phyloP scores from a whole-genome alignment of 2,113 vertebrate genomes.

The Pimephales promelas region DNA sequence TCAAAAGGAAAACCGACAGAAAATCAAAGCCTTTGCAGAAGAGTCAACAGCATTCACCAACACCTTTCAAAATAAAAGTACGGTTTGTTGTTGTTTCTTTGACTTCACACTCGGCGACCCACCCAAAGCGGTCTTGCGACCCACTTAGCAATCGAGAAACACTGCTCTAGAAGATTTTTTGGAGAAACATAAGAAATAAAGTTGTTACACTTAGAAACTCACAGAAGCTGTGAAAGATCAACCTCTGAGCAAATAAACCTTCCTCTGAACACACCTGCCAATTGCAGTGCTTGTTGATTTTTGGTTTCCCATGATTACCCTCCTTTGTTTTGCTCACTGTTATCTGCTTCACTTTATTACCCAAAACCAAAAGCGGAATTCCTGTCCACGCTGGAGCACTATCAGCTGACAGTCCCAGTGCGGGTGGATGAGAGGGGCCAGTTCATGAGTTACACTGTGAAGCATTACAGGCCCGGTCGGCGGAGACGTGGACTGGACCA shows the following conservation, averaged over 20 bases:
- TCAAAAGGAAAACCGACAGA: too few relatives aligned
- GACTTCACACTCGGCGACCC: too few relatives aligned
- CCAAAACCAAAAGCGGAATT: slow-evolving; percentile 91
- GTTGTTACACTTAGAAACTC: not conserved
- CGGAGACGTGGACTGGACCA: slow-evolving; percentile 84
- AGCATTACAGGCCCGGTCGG: slow-evolving; percentile 87
- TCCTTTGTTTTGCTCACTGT: slow-evolving; percentile 18
- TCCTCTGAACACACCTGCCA: not conserved
- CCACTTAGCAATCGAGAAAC: too few relatives aligned
- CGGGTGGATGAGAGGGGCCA: slow-evolving; percentile 93
- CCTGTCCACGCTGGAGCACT: slow-evolving; percentile 97
- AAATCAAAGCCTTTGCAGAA: too few relatives aligned
- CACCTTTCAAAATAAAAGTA: too few relatives aligned
- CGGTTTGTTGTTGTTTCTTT: too few relatives aligned
- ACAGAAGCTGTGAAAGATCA: not conserved
- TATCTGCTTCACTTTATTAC: slow-evolving; percentile 44
- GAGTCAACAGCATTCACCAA: too few relatives aligned
- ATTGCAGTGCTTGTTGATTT: not conserved
- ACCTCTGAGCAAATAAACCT: not conserved
- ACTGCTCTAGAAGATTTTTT: not conserved
- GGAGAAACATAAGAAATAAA: not conserved
- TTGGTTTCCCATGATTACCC: not conserved
- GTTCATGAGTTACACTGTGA: slow-evolving; percentile 98
- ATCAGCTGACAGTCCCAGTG: slow-evolving; percentile 93
- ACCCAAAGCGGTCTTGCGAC: too few relatives aligned